Evolutionary conservation across 2,797 vertebrate genomes (phyloP).

Genomic region (Ctenopoma kingsleyae): DNA sequence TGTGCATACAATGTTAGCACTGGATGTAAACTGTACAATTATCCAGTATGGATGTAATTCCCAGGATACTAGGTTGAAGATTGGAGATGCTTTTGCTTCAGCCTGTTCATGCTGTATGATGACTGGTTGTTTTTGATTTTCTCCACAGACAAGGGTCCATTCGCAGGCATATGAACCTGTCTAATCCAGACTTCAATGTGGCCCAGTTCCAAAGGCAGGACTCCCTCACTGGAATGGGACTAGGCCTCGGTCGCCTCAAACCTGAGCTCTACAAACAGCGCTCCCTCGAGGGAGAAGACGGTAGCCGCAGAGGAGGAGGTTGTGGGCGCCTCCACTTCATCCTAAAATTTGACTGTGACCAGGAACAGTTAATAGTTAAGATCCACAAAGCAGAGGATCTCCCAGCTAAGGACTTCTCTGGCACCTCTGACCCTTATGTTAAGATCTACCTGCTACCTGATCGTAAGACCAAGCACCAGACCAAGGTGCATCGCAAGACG

Average conservation of each 20-base stretch:
- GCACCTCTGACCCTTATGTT: slow-evolving; percentile 98
- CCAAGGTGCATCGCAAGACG: slow-evolving; percentile 99
- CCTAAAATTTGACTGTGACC: slow-evolving; percentile 96
- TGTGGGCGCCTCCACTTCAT: slow-evolving; percentile 97
- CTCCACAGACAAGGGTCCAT: slow-evolving; percentile 87
- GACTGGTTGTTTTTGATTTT: slow-evolving; percentile 26
- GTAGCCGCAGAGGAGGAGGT: slow-evolving; percentile 86
- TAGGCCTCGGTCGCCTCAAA: slow-evolving; percentile 94
- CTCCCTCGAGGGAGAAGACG: slow-evolving; percentile 93
- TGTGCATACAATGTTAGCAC: background rate
- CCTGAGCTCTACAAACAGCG: slow-evolving; percentile 98
- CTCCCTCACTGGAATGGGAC: slow-evolving; percentile 93
- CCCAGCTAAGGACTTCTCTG: slow-evolving; percentile 98
- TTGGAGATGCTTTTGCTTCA: background rate
- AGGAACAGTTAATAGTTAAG: slow-evolving; percentile 98
- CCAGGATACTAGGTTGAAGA: background rate
- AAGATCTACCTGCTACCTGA: slow-evolving; percentile 99
- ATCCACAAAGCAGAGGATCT: slow-evolving; percentile 97
- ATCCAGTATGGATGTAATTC: background rate
- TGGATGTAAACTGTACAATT: background rate
- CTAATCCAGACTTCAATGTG: slow-evolving; percentile 97
- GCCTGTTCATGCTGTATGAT: slow-evolving; percentile 1
- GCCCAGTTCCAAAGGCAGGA: slow-evolving; percentile 97
- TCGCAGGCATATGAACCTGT: slow-evolving; percentile 96
- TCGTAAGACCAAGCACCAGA: slow-evolving; percentile 98